Evolutionary conservation across 2,797 vertebrate species (phyloP).

Genomic region (Phalanger gymnotis): DNA sequence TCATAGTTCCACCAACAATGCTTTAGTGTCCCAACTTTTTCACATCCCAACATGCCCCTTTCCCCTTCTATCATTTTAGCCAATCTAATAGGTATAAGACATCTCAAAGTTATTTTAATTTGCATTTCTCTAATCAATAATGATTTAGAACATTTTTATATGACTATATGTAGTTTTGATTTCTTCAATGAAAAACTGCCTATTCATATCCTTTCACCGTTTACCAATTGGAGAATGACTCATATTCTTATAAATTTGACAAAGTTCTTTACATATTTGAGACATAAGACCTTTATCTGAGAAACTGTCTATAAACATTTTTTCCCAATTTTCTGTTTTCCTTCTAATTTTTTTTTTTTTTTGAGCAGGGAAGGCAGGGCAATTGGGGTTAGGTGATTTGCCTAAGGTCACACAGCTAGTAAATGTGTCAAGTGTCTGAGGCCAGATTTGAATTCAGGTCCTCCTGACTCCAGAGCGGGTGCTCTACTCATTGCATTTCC

Average conservation of each 20-base stretch:
- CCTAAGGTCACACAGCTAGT: too few species aligned
- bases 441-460: too few species aligned
- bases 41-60: not conserved
- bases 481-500: too few species aligned
- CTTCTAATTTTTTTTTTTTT: too few species aligned
- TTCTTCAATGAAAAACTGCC: not conserved
- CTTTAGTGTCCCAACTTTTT: not conserved
- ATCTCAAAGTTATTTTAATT: not conserved
- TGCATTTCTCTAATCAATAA: not conserved
- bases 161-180: not conserved
- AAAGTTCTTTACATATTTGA: not conserved
- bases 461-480: too few species aligned
- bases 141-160: not conserved
- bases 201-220: not conserved
- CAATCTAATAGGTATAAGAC: not conserved
- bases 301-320: not conserved
- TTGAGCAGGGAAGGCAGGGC: too few species aligned
- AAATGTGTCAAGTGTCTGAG: too few species aligned
- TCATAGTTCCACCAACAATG: not conserved
- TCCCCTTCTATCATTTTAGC: not conserved
- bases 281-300: not conserved
- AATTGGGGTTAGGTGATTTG: too few species aligned
- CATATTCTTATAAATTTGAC: not conserved
- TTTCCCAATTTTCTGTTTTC: not conserved
- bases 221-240: not conserved